Base-by-base conservation (phyloP, 2,113 vertebrate genomes). In the Suricata suricatta region DNA sequence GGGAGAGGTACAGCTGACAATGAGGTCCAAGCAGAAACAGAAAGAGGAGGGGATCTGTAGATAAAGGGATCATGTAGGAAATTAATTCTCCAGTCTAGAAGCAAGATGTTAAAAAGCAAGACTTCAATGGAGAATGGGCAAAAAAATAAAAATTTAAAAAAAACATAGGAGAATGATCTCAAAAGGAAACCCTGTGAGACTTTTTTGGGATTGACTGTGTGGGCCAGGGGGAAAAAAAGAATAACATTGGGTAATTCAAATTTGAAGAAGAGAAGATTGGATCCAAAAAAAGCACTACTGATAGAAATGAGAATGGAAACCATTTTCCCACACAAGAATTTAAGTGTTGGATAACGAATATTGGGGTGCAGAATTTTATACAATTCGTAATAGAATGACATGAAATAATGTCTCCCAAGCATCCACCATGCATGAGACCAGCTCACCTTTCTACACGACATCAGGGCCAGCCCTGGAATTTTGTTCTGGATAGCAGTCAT, bases 301-400 rank as follows among this genome's bases (percentile, higher is more conserved):
- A 38, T 16, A 85, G 57, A 88, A 95, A 85, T 35, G 81, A 90
- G 44, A 80, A 57, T 57, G 29, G 31, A 96, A 92, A 50, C 13
- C 41, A 29, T 87, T 96, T 87, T 80, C 41, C 54, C 44, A 88
- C 88, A 93, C 16, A 80, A 95, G 29, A 47, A 92, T 60, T 83
- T 57, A 90, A 87, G 89, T 83, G 27, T 72, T 66, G 29, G 21
- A 82, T 86, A 81, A 44, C 50, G 90, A 85, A 85, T 88, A 63
- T 5, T n/a, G 38, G 14, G 47, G 7, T 5, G n/a, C 4, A 93
- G 86, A 35, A 21, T 27, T 25, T 33, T 31, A 77, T 52, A 89
- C 21, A 77, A 83, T 52, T 63, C 69, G 8, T 52, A 11, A 91
- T 38, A 60, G n/a, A 54, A 41, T 3, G 16, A 72, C 15, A 3